Evolutionary conservation across 2,797 vertebrate species (phyloP).

Genomic region (Manis crassicaudata): DNA sequence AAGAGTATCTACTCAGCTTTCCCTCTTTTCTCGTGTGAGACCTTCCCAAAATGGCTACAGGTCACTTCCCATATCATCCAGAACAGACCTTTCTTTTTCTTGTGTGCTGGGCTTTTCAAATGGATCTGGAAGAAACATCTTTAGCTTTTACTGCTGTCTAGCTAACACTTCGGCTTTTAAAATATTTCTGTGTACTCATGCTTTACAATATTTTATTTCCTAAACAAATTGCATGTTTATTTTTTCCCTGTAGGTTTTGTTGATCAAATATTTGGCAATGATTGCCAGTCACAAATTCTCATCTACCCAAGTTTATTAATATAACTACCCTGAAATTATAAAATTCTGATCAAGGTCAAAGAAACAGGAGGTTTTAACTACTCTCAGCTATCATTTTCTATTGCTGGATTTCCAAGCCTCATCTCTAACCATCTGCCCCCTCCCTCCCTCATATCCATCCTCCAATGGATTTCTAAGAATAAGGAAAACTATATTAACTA

Average conservation of each 20-base stretch:
- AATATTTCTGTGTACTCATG: neutral
- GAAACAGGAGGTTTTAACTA: neutral
- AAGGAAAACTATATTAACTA: neutral
- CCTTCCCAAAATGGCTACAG: neutral
- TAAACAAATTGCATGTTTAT: neutral
- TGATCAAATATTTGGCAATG: constrained; percentile 9
- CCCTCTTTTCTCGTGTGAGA: neutral
- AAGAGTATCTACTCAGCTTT: neutral
- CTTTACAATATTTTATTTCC: constrained; percentile 44
- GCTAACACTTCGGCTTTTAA: neutral
- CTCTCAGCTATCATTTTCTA: neutral
- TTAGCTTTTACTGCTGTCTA: neutral
- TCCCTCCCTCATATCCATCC: neutral
- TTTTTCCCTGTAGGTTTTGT: neutral
- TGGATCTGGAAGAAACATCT: neutral
- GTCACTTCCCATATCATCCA: neutral
- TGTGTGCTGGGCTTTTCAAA: constrained; percentile 19
- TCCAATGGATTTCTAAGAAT: neutral
- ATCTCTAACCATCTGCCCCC: neutral
- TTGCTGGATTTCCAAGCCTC: neutral
- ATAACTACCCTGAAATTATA: neutral
- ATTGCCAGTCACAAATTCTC: neutral
- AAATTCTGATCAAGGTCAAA: constrained; percentile 4
- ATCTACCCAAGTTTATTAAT: constrained; percentile 12
- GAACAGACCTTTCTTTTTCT: neutral